Percentiles rank a stretch among this genome's conserved stretches.
phyloP scores from a whole-genome alignment of 2,113 vertebrate species.

The Grammomys dolichurus region DNA sequence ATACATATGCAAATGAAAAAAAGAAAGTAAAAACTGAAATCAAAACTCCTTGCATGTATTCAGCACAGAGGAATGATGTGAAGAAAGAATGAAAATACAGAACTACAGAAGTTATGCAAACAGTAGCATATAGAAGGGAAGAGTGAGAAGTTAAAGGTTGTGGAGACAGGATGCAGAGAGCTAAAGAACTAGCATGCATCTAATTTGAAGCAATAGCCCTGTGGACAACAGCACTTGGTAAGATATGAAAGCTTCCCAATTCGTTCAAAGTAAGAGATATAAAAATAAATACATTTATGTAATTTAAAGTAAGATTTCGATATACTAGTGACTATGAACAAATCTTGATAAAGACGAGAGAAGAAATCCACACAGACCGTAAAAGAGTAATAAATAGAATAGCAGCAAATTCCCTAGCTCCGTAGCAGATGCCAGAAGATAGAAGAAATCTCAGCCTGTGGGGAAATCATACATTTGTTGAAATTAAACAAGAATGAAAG shows the following conservation, averaged over 20 bases:
- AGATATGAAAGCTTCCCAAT: not conserved
- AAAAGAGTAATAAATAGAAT: not conserved
- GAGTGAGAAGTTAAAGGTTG: not conserved
- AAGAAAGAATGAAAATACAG: not conserved
- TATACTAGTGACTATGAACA: not conserved
- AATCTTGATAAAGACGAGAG: not conserved
- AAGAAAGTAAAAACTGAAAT: not conserved
- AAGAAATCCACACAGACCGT: not conserved
- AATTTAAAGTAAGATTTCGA: not conserved
- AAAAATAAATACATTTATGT: constrained; percentile 8
- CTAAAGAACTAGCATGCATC: not conserved
- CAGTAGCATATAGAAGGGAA: not conserved
- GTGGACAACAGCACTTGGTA: not conserved
- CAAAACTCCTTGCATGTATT: not conserved
- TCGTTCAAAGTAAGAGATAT: not conserved
- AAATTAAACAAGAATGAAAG: constrained; percentile 28
- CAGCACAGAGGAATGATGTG: not conserved
- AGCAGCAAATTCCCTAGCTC: not conserved
- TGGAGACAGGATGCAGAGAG: not conserved
- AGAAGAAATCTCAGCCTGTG: not conserved
- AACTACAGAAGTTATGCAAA: not conserved
- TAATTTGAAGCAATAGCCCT: not conserved
- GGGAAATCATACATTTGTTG: not conserved
- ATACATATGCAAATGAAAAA: not conserved
- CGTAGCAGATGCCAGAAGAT: not conserved